Conservation (phyloP, 2,113 vertebrate genomes). For the Rousettus leschenaultii region DNA sequence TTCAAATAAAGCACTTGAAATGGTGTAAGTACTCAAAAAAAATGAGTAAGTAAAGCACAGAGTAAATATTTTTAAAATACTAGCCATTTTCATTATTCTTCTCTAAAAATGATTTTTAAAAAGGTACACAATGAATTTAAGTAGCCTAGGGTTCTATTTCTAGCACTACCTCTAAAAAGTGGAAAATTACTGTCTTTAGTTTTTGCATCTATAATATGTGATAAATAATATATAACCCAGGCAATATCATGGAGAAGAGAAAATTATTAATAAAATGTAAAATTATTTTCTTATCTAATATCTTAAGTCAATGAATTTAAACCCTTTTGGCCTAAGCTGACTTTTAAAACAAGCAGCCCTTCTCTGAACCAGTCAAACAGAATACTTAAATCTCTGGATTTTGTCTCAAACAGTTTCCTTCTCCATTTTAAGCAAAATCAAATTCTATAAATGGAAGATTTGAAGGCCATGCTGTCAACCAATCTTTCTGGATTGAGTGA, state of each 20-base stretch:
- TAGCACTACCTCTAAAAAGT: neutral
- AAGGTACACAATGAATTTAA: neutral
- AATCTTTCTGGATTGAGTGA: constrained; percentile 36
- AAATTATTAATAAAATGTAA: neutral
- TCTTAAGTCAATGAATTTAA: constrained; percentile 3
- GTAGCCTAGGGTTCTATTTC: neutral
- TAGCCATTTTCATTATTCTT: neutral
- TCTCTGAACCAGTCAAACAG: neutral
- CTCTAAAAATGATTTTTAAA: neutral
- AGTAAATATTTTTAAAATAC: neutral
- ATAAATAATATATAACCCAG: neutral
- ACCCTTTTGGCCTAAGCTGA: constrained; percentile 1
- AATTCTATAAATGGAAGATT: neutral
- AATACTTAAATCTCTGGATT: neutral
- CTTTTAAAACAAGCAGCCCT: constrained; percentile 28
- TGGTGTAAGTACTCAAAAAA: neutral
- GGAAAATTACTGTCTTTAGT: neutral
- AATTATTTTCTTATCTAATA: neutral
- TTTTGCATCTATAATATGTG: neutral
- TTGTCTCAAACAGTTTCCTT: constrained; percentile 5
- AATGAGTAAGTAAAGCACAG: neutral
- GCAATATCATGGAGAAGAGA: neutral
- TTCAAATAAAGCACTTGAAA: neutral
- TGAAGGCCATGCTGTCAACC: neutral
- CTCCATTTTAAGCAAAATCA: constrained; percentile 28